A percentile compares a stretch with the other conserved stretches of the same genome.
These are phyloP conservation scores for Cataglyphis rosenhaueri DNA, from an alignment of 2,888 invertebrate genomes.

Conservation along the genomic window DNA sequence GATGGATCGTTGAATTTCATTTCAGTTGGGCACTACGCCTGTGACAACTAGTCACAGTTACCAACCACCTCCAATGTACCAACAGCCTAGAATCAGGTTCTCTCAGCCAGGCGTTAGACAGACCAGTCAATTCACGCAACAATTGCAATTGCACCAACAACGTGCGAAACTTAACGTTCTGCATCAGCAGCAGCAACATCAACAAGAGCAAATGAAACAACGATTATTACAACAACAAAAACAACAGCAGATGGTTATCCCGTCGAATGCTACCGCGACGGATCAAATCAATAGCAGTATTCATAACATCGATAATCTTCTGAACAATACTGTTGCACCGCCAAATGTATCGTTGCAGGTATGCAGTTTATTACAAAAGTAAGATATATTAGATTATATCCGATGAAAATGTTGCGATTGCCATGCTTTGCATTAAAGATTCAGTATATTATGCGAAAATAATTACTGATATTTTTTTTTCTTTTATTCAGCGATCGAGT, in stretches of 20 bases:
- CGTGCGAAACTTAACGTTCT: constrained; percentile 78
- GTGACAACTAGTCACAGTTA: constrained; percentile 84
- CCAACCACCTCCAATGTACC: constrained; percentile 85
- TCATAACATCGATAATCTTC: constrained; percentile 93
- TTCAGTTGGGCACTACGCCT: constrained; percentile 82
- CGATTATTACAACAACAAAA: constrained; percentile 92
- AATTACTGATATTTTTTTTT: constrained; percentile 4
- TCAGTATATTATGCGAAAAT: neutral
- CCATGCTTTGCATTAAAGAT: neutral
- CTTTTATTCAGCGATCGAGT: constrained; percentile 85
- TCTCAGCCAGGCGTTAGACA: constrained; percentile 81
- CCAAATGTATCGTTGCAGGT: constrained; percentile 95
- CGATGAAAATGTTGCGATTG: neutral
- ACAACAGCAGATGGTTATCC: constrained; percentile 93
- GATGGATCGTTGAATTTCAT: constrained; percentile 24
- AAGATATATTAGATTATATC: neutral
- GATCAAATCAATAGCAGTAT: constrained; percentile 87
- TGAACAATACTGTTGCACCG: constrained; percentile 94
- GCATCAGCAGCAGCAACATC: constrained; percentile 87
- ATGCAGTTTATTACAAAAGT: constrained; percentile 45
- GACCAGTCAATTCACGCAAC: constrained; percentile 81
- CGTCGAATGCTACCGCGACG: constrained; percentile 90
- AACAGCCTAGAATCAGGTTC: constrained; percentile 82
- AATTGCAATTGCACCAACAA: constrained; percentile 83
- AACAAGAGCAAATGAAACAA: constrained; percentile 88